These are phyloP conservation scores for Pterocles burchelli DNA, from an alignment of 2,113 vertebrate genomes.

Conservation along the genomic window DNA sequence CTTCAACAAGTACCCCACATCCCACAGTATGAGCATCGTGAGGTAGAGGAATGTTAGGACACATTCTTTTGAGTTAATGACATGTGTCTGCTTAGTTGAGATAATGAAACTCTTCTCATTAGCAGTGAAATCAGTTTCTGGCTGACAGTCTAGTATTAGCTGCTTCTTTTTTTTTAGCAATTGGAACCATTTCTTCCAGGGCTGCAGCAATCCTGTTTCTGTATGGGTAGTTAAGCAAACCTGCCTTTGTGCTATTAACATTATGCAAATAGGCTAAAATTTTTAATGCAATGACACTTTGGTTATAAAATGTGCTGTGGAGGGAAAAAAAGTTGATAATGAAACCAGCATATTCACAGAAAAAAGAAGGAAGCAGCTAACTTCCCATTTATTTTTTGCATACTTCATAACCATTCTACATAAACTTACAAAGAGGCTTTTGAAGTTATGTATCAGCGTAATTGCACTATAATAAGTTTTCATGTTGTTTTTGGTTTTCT, in stretches of 20 bases:
- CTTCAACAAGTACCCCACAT: neutral
- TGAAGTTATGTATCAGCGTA: slow-evolving; percentile 31
- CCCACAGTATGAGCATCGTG: neutral
- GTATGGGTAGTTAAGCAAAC: slow-evolving; percentile 60
- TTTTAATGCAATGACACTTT: slow-evolving; percentile 37
- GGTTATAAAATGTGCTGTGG: slow-evolving; percentile 23
- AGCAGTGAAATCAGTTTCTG: slow-evolving; percentile 50
- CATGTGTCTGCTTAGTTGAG: slow-evolving; percentile 44
- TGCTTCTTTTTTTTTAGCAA: neutral
- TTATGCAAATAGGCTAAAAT: slow-evolving; percentile 48
- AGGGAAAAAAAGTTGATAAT: slow-evolving; percentile 45
- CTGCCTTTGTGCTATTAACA: slow-evolving; percentile 34
- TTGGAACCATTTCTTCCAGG: slow-evolving; percentile 33
- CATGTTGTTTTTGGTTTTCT: neutral
- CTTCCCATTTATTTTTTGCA: slow-evolving; percentile 42
- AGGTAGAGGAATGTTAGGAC: neutral
- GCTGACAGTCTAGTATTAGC: slow-evolving; percentile 37
- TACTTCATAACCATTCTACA: neutral
- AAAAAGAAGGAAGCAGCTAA: neutral
- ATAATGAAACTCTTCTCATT: slow-evolving; percentile 58
- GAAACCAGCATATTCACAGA: slow-evolving; percentile 12
- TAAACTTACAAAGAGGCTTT: slow-evolving; percentile 18
- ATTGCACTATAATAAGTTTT: slow-evolving; percentile 23
- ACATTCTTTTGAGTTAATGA: slow-evolving; percentile 48
- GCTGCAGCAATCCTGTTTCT: slow-evolving; percentile 31